Percentiles rank a stretch among this genome's conserved stretches.
These are phyloP conservation scores for Drosophila nikananu DNA, from an alignment of 1,140 invertebrate species.

Conservation along the genomic window DNA sequence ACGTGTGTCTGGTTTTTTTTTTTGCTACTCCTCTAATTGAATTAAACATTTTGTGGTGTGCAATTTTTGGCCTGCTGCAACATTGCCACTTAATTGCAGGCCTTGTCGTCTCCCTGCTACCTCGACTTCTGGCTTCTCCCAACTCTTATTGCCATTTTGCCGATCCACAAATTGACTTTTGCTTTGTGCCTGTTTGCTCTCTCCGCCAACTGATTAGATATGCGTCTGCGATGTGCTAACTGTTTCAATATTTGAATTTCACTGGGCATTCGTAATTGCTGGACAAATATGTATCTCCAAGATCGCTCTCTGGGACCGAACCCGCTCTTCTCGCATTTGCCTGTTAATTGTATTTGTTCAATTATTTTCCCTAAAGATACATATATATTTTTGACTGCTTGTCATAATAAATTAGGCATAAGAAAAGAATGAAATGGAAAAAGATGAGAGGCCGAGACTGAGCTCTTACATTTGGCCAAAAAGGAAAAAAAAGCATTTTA, in stretches of 20 bases:
- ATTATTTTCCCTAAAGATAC: slow-evolving; percentile 13
- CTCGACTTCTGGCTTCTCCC: neutral
- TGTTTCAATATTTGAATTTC: slow-evolving; percentile 60
- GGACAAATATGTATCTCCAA: slow-evolving; percentile 36
- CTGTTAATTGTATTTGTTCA: slow-evolving; percentile 46
- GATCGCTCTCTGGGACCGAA: slow-evolving; percentile 10
- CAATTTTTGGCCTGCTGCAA: slow-evolving; percentile 6
- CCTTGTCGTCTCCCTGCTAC: neutral
- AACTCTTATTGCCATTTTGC: neutral
- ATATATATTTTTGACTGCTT: slow-evolving; percentile 10
- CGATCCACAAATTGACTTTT: slow-evolving; percentile 51
- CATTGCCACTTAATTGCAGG: slow-evolving; percentile 16
- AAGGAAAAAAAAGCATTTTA: slow-evolving; percentile 26
- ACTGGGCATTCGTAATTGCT: slow-evolving; percentile 59
- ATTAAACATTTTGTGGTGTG: slow-evolving; percentile 28
- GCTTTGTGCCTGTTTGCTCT: slow-evolving; percentile 43
- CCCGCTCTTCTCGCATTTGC: slow-evolving; percentile 30
- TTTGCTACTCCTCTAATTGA: slow-evolving; percentile 30
- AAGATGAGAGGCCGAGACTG: neutral
- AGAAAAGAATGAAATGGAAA: slow-evolving; percentile 16
- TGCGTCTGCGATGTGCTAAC: slow-evolving; percentile 45
- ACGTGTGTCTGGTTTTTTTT: neutral
- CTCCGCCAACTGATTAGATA: slow-evolving; percentile 42
- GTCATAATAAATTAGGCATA: slow-evolving; percentile 51
- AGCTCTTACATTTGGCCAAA: slow-evolving; percentile 41